A percentile compares a stretch with the other conserved stretches of the same genome.
Conservation (phyloP, 2,888 invertebrate species). For the Nomada fabriciana region DNA sequence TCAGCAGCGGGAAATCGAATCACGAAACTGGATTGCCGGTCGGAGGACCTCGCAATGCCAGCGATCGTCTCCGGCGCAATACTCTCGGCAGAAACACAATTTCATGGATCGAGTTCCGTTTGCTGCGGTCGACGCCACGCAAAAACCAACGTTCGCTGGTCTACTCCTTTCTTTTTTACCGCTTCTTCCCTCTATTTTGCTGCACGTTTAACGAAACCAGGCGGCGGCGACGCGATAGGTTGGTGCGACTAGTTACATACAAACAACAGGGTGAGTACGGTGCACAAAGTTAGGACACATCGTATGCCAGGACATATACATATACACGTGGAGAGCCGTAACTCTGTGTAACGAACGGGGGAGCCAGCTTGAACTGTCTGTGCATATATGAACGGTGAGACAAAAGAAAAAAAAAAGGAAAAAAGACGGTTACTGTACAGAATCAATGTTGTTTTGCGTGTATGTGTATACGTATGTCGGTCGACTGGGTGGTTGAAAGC, state of each 20-base stretch:
- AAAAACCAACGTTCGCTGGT: background rate
- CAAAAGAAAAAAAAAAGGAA: background rate
- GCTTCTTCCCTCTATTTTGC: constrained; percentile 5
- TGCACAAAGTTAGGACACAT: constrained; percentile 58
- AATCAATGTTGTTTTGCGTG: background rate
- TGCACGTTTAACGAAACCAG: constrained; percentile 13
- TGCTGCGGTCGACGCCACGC: background rate
- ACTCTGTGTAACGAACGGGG: constrained; percentile 27
- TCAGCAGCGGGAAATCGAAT: constrained; percentile 20
- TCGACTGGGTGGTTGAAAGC: constrained; percentile 19
- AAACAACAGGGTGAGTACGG: constrained; percentile 51
- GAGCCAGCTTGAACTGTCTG: constrained; percentile 34
- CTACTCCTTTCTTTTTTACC: background rate
- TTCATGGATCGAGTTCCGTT: constrained; percentile 22
- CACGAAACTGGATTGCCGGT: constrained; percentile 10
- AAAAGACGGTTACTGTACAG: too few species aligned
- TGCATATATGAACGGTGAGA: background rate
- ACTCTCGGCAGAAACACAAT: constrained; percentile 16
- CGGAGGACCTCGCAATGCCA: background rate
- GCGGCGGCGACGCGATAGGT: constrained; percentile 16
- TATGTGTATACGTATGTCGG: background rate
- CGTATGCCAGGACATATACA: constrained; percentile 16
- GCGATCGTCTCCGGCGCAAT: background rate
- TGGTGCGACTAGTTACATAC: constrained; percentile 50
- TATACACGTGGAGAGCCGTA: constrained; percentile 34